These are phyloP conservation scores for Pristiophorus japonicus DNA, from an alignment of 2,113 vertebrate species.

Conservation along the genomic window DNA sequence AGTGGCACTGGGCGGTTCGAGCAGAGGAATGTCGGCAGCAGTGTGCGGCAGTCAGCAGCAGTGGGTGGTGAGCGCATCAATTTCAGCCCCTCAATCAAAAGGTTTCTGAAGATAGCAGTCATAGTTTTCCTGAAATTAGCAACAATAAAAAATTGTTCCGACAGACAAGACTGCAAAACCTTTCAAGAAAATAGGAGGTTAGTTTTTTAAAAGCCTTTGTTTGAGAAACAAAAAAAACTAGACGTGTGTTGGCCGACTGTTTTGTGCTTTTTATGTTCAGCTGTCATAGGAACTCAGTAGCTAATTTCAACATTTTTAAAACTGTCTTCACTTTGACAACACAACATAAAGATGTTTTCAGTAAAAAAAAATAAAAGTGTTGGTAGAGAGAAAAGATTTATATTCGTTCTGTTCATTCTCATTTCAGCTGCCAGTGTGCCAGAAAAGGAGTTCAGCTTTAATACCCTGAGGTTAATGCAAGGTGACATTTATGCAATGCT, in stretches of 20 bases:
- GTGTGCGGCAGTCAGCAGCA: no score
- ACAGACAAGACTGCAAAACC: not conserved
- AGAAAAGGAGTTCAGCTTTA: not conserved
- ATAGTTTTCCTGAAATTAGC: not conserved
- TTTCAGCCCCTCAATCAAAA: no score
- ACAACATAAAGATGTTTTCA: conserved; percentile 1
- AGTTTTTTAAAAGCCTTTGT: not conserved
- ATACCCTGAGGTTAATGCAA: not conserved
- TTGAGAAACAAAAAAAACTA: not conserved
- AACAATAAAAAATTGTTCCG: not conserved
- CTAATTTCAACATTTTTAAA: not conserved
- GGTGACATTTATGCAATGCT: not conserved
- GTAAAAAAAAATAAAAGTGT: not conserved
- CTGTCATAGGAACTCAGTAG: not conserved
- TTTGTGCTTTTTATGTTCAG: not conserved
- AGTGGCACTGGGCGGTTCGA: no score
- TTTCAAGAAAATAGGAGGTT: not conserved
- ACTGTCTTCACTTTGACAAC: not conserved
- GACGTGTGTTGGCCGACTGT: not conserved
- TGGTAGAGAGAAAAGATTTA: not conserved
- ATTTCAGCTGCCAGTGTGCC: conserved; percentile 10
- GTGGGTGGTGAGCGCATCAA: no score
- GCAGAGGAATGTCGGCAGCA: no score
- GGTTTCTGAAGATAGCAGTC: not conserved
- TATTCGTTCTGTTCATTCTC: not conserved